phyloP scores from a whole-genome alignment of 2,113 vertebrate species.

The Apodemus speciosus region DNA sequence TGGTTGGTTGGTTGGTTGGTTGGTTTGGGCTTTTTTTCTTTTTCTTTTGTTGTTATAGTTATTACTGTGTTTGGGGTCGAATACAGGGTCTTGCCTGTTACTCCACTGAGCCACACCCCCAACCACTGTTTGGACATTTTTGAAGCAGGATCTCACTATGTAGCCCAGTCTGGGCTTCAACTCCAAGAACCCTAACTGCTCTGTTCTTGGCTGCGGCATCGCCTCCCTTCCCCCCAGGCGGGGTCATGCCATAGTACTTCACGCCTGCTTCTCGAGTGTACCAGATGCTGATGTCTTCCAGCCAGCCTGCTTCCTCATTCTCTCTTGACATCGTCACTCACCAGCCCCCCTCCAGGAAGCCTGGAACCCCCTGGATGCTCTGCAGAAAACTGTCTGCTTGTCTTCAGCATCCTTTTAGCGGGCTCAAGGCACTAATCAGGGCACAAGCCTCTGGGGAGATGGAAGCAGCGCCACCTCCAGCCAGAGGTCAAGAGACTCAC shows the following conservation, averaged over 20 bases:
- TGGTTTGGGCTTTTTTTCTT: neutral
- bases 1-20: neutral
- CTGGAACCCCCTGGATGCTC: neutral
- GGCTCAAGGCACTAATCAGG: neutral
- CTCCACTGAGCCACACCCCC: neutral
- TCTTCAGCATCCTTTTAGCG: neutral
- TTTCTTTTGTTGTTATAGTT: neutral
- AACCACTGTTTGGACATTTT: neutral
- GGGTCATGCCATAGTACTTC: neutral
- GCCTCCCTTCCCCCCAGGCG: neutral
- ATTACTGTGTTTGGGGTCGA: neutral
- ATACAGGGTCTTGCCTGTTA: neutral
- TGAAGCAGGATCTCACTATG: neutral
- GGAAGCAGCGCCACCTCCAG: neutral
- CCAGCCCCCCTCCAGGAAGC: no score
- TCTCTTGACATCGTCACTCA: neutral
- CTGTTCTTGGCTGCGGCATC: accelerated
- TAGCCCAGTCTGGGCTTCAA: neutral
- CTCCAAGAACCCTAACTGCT: neutral
- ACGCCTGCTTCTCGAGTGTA: neutral
- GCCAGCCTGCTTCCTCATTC: neutral
- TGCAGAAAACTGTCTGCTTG: neutral
- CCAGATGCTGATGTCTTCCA: neutral
- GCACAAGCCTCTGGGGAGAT: neutral
- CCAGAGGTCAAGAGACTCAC: accelerated